A percentile compares a stretch with the other conserved stretches of the same genome.
Evolutionary conservation across 1,140 invertebrate genomes (phyloP).

Genomic region (Drosophila ficusphila): DNA sequence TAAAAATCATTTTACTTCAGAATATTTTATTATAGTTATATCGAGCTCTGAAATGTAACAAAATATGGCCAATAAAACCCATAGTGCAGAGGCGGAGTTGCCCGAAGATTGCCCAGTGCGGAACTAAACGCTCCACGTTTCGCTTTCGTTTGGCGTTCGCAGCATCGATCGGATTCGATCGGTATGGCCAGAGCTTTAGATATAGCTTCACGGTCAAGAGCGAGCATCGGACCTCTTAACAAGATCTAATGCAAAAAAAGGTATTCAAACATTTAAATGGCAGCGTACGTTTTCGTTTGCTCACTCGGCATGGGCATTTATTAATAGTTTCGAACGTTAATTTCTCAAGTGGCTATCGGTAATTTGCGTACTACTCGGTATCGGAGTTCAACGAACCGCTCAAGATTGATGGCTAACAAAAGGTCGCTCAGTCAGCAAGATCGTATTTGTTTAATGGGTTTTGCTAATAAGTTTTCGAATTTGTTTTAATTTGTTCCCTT

Average conservation of each 20-base stretch:
- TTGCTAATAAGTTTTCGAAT: conserved; percentile 27
- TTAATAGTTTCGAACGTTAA: conserved; percentile 50
- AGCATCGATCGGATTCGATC: conserved; percentile 32
- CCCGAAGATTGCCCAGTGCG: conserved; percentile 47
- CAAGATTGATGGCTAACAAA: conserved; percentile 43
- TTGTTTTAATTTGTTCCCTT: conserved; percentile 22
- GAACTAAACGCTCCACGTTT: conserved; percentile 68
- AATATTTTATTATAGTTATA: too few species aligned
- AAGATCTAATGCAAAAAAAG: conserved; percentile 75
- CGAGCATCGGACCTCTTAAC: conserved; percentile 60
- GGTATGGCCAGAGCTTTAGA: conserved; percentile 1
- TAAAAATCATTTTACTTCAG: too few species aligned
- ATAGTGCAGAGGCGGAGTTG: conserved; percentile 23
- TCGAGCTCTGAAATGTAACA: too few species aligned
- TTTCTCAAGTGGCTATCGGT: conserved; percentile 71
- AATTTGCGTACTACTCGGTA: conserved; percentile 71
- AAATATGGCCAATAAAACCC: neutral
- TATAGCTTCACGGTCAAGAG: conserved; percentile 71
- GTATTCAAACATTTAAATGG: conserved; percentile 48
- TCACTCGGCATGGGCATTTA: conserved; percentile 29
- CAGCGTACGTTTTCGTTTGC: conserved; percentile 24
- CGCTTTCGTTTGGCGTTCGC: conserved; percentile 62
- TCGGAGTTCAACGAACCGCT: conserved; percentile 62
- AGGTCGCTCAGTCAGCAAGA: conserved; percentile 68
- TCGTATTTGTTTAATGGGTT: conserved; percentile 42